These are phyloP conservation scores for Microctenopoma steveboyesi DNA, from an alignment of 2,797 vertebrate genomes.

Conservation along the genomic window DNA sequence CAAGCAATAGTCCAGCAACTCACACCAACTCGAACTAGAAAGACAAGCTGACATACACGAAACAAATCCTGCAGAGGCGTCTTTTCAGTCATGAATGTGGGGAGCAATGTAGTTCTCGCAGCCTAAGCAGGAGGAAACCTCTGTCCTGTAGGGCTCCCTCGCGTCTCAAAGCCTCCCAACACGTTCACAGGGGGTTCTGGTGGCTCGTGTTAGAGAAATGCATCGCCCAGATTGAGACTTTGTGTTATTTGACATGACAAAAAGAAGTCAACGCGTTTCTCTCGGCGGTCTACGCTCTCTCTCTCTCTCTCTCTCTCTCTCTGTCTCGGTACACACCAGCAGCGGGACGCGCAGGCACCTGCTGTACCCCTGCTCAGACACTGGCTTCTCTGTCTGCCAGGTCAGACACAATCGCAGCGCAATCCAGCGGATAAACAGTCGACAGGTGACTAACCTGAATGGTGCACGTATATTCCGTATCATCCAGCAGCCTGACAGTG, in stretches of 20 bases:
- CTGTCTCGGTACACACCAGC: slow-evolving; percentile 20
- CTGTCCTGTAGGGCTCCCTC: slow-evolving; percentile 27
- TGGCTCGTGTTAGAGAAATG: slow-evolving; percentile 9
- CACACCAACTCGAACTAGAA: background rate
- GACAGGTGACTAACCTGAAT: slow-evolving; percentile 92
- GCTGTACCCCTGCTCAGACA: slow-evolving; percentile 35
- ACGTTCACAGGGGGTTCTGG: slow-evolving; percentile 24
- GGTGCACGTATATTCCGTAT: slow-evolving; percentile 97
- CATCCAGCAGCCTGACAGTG: slow-evolving; percentile 97
- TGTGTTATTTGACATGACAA: slow-evolving; percentile 8
- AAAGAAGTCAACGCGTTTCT: slow-evolving; percentile 11
- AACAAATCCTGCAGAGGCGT: background rate
- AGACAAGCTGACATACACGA: slow-evolving; percentile 4
- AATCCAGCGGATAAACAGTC: slow-evolving; percentile 23
- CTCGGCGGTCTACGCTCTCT: background rate
- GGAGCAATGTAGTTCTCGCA: slow-evolving; percentile 11
- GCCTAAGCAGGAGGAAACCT: slow-evolving; percentile 15
- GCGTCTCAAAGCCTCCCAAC: slow-evolving; percentile 25
- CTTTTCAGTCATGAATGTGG: background rate
- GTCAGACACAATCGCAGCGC: slow-evolving; percentile 54
- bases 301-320: background rate
- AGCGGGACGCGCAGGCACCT: slow-evolving; percentile 45
- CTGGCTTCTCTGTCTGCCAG: slow-evolving; percentile 42
- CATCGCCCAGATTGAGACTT: background rate
- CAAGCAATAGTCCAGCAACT: background rate